phyloP scores from a whole-genome alignment of 2,797 vertebrate species.

The Perodicticus potto region DNA sequence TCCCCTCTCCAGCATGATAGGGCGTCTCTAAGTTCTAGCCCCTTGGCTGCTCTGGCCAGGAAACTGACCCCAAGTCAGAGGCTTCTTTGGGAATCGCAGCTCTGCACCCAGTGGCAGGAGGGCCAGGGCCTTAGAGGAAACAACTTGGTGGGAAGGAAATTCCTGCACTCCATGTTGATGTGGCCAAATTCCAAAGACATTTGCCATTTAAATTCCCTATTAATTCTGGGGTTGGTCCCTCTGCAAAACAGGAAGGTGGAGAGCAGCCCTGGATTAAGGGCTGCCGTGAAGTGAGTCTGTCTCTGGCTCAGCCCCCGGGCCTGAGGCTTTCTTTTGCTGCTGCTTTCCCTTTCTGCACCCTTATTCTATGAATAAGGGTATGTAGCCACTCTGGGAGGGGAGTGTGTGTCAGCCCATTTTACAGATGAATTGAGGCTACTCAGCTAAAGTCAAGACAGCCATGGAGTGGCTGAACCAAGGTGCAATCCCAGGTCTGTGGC shows the following conservation, averaged over 20 bases:
- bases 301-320: no score
- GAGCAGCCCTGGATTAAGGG: neutral
- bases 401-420: no score
- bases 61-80: neutral
- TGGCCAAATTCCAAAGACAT: constrained; percentile 79
- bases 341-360: neutral
- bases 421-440: neutral
- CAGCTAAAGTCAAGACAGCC: neutral
- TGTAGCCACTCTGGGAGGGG: neutral
- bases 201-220: constrained; percentile 77
- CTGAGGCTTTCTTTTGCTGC: neutral
- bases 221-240: neutral
- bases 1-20: neutral
- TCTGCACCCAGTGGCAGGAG: no score
- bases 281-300: neutral
- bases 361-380: neutral
- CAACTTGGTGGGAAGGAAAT: neutral
- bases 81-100: neutral
- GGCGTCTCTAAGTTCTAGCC: neutral
- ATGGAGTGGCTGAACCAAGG: neutral
- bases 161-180: neutral
- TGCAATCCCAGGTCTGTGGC: neutral
- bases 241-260: neutral
- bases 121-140: neutral
- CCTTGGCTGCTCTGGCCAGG: neutral